Conservation (phyloP, 2,888 invertebrate genomes). For the Leptopilina myrica region DNA sequence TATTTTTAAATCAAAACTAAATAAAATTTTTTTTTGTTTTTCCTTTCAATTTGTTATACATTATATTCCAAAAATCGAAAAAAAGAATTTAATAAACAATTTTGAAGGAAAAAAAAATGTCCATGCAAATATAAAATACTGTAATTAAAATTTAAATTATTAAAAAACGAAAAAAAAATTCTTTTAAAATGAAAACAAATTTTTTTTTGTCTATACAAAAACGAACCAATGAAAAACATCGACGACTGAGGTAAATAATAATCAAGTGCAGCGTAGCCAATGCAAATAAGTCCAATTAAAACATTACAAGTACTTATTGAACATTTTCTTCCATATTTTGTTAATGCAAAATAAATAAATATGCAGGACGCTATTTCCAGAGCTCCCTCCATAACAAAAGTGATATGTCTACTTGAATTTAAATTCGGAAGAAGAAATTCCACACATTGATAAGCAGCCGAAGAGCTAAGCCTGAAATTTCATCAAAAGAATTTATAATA, state of each 20-base stretch:
- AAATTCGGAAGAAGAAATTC: slow-evolving; percentile 74
- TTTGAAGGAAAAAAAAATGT: no score
- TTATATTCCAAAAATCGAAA: no score
- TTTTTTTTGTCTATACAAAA: neutral
- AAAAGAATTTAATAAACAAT: no score
- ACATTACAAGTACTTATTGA: slow-evolving; percentile 75
- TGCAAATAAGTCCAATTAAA: slow-evolving; percentile 73
- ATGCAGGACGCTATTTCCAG: slow-evolving; percentile 77
- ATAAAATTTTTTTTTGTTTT: no score
- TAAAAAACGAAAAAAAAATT: no score
- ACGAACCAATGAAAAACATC: slow-evolving; percentile 60
- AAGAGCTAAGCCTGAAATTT: slow-evolving; percentile 76
- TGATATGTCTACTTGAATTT: slow-evolving; percentile 77
- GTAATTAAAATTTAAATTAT: no score
- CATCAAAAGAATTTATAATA: neutral
- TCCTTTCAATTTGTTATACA: no score
- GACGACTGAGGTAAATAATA: slow-evolving; percentile 58
- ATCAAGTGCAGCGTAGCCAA: slow-evolving; percentile 71
- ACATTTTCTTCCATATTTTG: slow-evolving; percentile 75
- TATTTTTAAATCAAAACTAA: no score
- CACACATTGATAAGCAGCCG: slow-evolving; percentile 76
- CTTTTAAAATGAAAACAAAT: no score
- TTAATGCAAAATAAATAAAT: slow-evolving; percentile 71
- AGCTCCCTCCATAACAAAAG: slow-evolving; percentile 77
- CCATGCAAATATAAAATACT: no score